A percentile compares a stretch with the other conserved stretches of the same genome.
Evolutionary conservation across 2,113 vertebrate species (phyloP).

Genomic region (Pheucticus melanocephalus): DNA sequence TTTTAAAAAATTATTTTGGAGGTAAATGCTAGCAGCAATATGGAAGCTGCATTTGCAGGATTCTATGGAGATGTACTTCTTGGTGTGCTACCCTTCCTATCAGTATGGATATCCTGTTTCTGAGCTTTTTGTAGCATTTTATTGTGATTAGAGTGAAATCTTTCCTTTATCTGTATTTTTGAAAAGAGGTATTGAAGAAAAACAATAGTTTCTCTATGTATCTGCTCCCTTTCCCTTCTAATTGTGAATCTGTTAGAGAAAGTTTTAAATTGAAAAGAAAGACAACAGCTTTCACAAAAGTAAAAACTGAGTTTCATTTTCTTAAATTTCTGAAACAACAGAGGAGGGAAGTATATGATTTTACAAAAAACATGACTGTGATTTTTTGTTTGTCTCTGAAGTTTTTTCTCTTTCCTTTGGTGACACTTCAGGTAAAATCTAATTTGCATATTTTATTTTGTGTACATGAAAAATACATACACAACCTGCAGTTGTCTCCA

Average conservation of each 20-base stretch:
- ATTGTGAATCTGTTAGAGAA: background rate
- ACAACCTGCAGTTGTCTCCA: constrained; percentile 29
- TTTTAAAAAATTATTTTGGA: background rate
- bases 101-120: background rate
- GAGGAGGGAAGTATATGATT: background rate
- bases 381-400: background rate
- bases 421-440: constrained; percentile 14
- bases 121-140: background rate
- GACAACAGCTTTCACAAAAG: background rate
- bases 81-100: background rate
- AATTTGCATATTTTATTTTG: background rate
- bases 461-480: constrained; percentile 36
- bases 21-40: background rate
- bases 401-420: background rate
- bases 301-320: background rate
- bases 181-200: background rate
- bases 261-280: background rate
- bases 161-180: background rate
- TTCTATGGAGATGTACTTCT: background rate
- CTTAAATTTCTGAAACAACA: background rate
- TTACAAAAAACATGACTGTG: background rate
- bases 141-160: background rate
- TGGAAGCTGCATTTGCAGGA: background rate
- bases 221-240: background rate
- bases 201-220: background rate